Evolutionary conservation across 2,888 invertebrate genomes (phyloP), one percentile per base, ranked within the genome.

Genomic region (Lottia scabra): DNA sequence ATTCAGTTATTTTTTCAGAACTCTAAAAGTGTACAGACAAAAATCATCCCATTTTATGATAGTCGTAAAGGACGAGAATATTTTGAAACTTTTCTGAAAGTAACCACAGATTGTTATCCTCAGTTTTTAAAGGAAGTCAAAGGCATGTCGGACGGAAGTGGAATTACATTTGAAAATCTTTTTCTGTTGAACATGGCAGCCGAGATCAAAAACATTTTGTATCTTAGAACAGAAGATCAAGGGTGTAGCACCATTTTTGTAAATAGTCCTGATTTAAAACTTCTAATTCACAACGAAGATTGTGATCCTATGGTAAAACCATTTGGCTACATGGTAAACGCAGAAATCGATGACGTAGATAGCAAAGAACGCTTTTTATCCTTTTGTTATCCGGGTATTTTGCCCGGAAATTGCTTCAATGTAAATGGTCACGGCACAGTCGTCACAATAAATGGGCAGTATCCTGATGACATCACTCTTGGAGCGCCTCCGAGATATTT

Each of bases 211-310:
- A 48, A 43, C 15, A 63, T 63, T 44, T 23, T 64, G 19, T 26
- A 19, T 26, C 64, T 27, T 2, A 27, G 27, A 38, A 27, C 46
- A 16, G 70, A 73, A 27, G 45, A 56, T 19, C 38, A 45, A 12
- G 73, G 73, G 6, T 73, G 73, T 46, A 70, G 66, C 12, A 44
- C 66, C 16, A 48, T 73, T 27, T 67, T 63, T 15, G 62, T 73
- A n/a, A 73, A 73, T 43, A 44, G 56, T 13, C 73, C 73, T 19
- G 56, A 70, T 26, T 44, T 73, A 1, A 73, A 73, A 56, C 27
- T 70, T 19, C 46, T 73, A 19, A 70, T 46, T 26, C 73, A 73
- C 44, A 73, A 73, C 46, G 73, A 73, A 67, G 73, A 73, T 19
- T 12, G 66, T 56, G 48, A 67, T 30, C 66, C 69, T 4, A 8